These are phyloP conservation scores for Sericinus montela DNA, from an alignment of 2,888 invertebrate species.

Conservation along the genomic window DNA sequence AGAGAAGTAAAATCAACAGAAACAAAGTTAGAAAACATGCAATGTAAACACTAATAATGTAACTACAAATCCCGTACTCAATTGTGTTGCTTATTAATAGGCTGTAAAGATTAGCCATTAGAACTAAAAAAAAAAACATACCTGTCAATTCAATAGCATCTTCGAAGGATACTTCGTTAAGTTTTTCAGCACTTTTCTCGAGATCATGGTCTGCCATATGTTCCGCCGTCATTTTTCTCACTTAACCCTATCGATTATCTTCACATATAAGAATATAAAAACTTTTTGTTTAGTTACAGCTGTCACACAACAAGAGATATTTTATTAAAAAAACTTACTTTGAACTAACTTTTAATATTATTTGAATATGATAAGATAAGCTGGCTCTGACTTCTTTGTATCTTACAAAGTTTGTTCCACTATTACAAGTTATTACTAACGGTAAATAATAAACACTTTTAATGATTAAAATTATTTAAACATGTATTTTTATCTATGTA, in stretches of 20 bases:
- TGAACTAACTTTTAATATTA: too few relatives aligned
- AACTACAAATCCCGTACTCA: too few relatives aligned
- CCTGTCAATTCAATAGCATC: conserved; percentile 69
- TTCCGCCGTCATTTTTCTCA: conserved; percentile 33
- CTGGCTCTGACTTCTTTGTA: too few relatives aligned
- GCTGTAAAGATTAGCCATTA: too few relatives aligned
- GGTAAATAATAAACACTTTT: too few relatives aligned
- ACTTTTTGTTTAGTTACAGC: background rate
- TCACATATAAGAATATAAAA: background rate
- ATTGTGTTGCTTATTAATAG: too few relatives aligned
- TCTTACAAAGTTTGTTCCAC: too few relatives aligned
- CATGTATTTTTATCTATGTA: background rate
- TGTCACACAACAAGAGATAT: background rate
- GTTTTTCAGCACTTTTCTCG: conserved; percentile 37
- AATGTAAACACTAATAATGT: too few relatives aligned
- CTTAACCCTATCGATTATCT: conserved; percentile 24
- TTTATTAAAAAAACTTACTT: background rate
- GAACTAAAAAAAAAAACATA: conserved; percentile 28
- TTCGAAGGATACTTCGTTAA: conserved; percentile 53
- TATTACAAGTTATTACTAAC: too few relatives aligned
- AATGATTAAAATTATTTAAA: background rate
- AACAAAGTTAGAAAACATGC: too few relatives aligned
- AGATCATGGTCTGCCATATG: conserved; percentile 31
- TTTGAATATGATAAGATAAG: too few relatives aligned
- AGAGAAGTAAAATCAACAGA: too few relatives aligned